phyloP scores from a whole-genome alignment of 2,797 vertebrate species.

The Lithobates sylvaticus region DNA sequence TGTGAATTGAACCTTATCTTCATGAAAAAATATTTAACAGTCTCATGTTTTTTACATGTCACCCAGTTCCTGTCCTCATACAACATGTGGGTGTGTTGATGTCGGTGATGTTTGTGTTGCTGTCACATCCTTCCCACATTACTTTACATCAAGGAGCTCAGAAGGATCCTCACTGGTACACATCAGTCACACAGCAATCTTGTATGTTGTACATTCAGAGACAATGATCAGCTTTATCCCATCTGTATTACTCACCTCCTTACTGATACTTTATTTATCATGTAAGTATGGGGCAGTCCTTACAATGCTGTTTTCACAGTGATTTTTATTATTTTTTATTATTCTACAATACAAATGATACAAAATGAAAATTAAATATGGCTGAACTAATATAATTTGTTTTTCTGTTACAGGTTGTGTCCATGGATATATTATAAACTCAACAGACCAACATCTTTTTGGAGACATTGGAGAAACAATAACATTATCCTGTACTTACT shows the following conservation, averaged over 20 bases:
- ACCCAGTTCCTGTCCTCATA: neutral
- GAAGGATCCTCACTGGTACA: neutral
- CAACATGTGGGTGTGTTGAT: neutral
- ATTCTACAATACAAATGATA: too few species aligned
- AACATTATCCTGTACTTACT: conserved; percentile 28
- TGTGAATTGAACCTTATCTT: too few species aligned
- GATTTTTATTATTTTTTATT: too few species aligned
- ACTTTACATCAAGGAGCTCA: neutral
- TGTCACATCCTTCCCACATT: neutral
- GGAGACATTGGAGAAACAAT: conserved; percentile 10
- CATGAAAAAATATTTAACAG: too few species aligned
- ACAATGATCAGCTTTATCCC: neutral
- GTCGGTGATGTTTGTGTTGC: neutral
- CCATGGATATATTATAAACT: conserved; percentile 3
- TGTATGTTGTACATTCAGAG: neutral
- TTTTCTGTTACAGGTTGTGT: conserved; percentile 1
- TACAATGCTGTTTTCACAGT: too few species aligned
- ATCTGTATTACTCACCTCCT: neutral
- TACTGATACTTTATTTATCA: neutral
- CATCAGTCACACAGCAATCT: neutral
- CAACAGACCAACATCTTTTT: neutral
- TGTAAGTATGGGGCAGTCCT: neutral
- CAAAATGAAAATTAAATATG: too few species aligned
- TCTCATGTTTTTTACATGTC: too few species aligned
- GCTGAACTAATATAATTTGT: neutral